phyloP scores from a whole-genome alignment of 2,113 vertebrate genomes.

The Strigops habroptila region DNA sequence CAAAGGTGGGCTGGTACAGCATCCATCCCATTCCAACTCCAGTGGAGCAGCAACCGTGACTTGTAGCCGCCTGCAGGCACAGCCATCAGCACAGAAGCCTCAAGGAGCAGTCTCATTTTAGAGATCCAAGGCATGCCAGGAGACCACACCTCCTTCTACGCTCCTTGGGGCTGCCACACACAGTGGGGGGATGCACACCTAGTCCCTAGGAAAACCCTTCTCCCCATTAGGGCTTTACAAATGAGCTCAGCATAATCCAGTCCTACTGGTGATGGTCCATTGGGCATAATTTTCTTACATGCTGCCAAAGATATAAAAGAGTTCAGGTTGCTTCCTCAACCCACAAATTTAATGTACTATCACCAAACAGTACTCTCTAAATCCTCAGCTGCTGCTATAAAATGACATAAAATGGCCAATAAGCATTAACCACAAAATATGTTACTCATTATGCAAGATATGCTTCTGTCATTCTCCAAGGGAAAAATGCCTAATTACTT shows the following conservation, averaged over 20 bases:
- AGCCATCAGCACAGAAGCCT: neutral
- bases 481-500: neutral
- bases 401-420: neutral
- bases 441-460: neutral
- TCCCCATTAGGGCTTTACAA: neutral
- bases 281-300: neutral
- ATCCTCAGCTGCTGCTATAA: neutral
- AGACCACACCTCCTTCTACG: neutral
- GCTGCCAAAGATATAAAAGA: neutral
- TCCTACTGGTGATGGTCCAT: neutral
- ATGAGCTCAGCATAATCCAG: neutral
- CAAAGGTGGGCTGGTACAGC: neutral
- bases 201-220: neutral
- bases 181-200: neutral
- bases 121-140: neutral
- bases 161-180: neutral
- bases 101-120: neutral
- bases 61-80: neutral
- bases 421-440: neutral
- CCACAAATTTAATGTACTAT: neutral
- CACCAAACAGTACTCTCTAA: neutral
- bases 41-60: fast-evolving
- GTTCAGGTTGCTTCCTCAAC: neutral
- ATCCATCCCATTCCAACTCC: neutral
- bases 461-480: neutral